These are phyloP conservation scores for Chironomus tepperi DNA, from an alignment of 1,140 invertebrate genomes.

Conservation along the genomic window DNA sequence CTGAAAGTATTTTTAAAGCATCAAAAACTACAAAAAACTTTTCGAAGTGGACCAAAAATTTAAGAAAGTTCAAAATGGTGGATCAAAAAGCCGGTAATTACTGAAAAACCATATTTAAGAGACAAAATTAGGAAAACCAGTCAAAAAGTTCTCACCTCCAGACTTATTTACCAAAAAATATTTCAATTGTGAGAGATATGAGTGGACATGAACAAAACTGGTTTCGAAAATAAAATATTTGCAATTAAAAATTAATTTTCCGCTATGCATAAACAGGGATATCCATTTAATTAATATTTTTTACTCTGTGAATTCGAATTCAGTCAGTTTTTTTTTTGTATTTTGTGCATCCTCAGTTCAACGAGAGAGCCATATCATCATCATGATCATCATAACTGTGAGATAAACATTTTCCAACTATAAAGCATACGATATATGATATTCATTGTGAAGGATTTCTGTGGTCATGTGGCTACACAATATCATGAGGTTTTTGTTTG, in stretches of 20 bases:
- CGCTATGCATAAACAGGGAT: background rate
- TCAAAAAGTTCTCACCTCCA: too few species aligned
- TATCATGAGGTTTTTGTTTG: background rate
- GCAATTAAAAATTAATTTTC: conserved; percentile 23
- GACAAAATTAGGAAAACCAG: too few species aligned
- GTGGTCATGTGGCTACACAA: background rate
- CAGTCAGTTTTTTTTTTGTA: background rate
- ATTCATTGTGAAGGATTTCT: background rate
- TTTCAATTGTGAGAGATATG: background rate
- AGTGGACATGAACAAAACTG: background rate
- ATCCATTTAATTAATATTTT: conserved; percentile 3
- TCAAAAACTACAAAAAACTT: too few species aligned
- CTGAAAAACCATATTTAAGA: too few species aligned
- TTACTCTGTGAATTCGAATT: background rate
- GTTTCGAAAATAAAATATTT: conserved; percentile 16
- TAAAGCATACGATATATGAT: background rate
- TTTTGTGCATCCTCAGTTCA: background rate
- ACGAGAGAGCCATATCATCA: background rate
- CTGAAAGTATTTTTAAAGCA: too few species aligned
- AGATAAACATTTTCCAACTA: background rate
- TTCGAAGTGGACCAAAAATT: too few species aligned
- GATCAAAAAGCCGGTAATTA: too few species aligned
- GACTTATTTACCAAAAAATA: too few species aligned
- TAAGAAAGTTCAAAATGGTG: too few species aligned
- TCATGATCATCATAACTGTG: background rate